A percentile compares a stretch with the other conserved stretches of the same genome.
These are phyloP conservation scores for Chloropsis cyanopogon DNA, from an alignment of 2,113 vertebrate genomes.

Conservation along the genomic window DNA sequence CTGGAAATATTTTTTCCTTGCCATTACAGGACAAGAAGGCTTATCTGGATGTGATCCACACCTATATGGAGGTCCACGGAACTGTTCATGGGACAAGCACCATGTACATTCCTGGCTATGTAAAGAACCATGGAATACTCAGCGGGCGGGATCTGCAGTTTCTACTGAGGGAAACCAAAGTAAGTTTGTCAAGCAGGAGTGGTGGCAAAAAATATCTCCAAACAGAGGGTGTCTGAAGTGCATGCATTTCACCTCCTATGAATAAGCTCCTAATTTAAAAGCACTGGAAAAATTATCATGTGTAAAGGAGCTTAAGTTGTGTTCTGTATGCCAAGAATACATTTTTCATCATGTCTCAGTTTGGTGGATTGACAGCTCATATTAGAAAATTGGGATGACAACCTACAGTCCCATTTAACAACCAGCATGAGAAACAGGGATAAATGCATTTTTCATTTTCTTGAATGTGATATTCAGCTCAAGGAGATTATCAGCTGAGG, in stretches of 20 bases:
- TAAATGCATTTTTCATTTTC: constrained; percentile 7
- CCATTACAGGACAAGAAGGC: constrained; percentile 88
- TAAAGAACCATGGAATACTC: constrained; percentile 96
- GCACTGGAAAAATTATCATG: background rate
- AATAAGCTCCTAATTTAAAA: background rate
- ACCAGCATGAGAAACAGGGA: background rate
- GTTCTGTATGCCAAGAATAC: background rate
- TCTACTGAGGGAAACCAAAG: constrained; percentile 91
- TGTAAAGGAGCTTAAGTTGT: background rate
- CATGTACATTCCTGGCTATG: constrained; percentile 89
- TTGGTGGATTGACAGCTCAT: background rate
- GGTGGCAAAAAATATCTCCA: background rate
- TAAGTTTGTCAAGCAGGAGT: constrained; percentile 40
- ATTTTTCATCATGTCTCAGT: background rate
- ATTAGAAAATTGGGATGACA: background rate
- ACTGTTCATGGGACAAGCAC: constrained; percentile 94
- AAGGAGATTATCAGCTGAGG: background rate
- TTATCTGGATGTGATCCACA: constrained; percentile 94
- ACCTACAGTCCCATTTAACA: background rate
- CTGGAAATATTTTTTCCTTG: background rate
- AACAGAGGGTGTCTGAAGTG: background rate
- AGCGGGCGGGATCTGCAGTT: constrained; percentile 96
- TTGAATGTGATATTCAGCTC: background rate
- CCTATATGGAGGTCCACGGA: constrained; percentile 94
- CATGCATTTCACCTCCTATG: background rate